Base-by-base conservation (phyloP, 2,797 vertebrate species). In the Serranus cabrilla region DNA sequence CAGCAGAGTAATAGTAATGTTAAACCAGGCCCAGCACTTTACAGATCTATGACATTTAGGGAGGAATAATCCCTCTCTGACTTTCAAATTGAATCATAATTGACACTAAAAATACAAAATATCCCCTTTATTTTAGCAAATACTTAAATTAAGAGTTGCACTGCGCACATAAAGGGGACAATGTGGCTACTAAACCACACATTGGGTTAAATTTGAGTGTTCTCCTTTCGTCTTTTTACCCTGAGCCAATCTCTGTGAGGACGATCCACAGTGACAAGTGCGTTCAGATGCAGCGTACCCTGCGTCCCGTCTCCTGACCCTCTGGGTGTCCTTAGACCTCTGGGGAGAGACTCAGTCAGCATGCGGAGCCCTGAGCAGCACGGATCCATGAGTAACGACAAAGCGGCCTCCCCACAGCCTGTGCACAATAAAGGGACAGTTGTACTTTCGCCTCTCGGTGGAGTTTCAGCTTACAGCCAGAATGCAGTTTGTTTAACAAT, bases 211-310 rank as follows among this genome's bases (percentile, higher is more conserved):
- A 63, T 49, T 21, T 59, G 66, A 69, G 54, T 45, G 56, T 47
- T 68, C 61, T 78, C 51, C 37, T 70, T 17, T 64, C 39, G 31
- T 77, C 37, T 57, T 64, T 47, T 78, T 63, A 66, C 68, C 60
- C 64, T 57, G 58, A 62, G 74, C 67, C 21, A 20, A n/a, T 63
- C n/a, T 78, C 78, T 63, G 66, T 90, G 85, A 89, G 40, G 66
- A 78, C 25, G 21, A 90, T 81, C 55, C 58, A 71, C 72, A 73
- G 78, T 88, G 91, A 91, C 85, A 90, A 78, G 80, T 78, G 72
- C 17, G 55, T 74, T 82, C 63, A 57, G 67, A 69, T 54, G 67
- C 59, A 70, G 51, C 39, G 10, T 78, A 59, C 73, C 66, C 77
- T 70, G 10, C 5, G 23, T 81, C 83, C 77, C 40, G 2, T 79